phyloP scores from a whole-genome alignment of 2,797 vertebrate species.

The Scleropages formosus region DNA sequence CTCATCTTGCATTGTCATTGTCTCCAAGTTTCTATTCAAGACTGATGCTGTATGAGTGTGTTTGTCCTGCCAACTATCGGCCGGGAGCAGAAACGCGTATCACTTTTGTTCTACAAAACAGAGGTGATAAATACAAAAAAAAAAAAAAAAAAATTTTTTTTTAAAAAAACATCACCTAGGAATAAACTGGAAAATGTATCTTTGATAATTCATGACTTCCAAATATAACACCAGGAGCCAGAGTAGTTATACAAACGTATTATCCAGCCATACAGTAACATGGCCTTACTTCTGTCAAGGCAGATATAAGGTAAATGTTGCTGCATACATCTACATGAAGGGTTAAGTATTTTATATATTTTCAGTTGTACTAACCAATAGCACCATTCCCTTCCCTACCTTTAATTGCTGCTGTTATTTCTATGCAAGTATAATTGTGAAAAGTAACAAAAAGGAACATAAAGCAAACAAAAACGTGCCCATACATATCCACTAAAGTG shows the following conservation, averaged over 20 bases:
- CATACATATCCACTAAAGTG: slow-evolving; percentile 48
- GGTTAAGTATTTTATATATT: neutral
- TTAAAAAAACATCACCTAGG: no score
- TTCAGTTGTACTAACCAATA: neutral
- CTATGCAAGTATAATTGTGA: slow-evolving; percentile 73
- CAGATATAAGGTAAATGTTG: slow-evolving; percentile 1
- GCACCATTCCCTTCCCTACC: neutral
- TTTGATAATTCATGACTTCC: no score
- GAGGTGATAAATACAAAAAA: neutral
- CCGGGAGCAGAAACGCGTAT: no score
- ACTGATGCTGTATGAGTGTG: no score
- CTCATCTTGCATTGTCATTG: no score
- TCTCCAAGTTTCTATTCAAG: no score
- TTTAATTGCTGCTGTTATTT: slow-evolving; percentile 62
- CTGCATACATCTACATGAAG: neutral
- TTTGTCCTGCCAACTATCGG: no score
- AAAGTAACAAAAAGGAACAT: slow-evolving; percentile 36
- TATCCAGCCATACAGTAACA: neutral
- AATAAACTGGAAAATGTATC: no score
- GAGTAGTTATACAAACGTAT: neutral
- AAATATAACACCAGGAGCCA: neutral
- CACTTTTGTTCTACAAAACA: no score
- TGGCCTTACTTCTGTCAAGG: neutral
- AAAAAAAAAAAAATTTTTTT: no score
- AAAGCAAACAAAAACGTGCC: neutral